phyloP scores from a whole-genome alignment of 2,797 vertebrate species.

The Chaunax sp. region DNA sequence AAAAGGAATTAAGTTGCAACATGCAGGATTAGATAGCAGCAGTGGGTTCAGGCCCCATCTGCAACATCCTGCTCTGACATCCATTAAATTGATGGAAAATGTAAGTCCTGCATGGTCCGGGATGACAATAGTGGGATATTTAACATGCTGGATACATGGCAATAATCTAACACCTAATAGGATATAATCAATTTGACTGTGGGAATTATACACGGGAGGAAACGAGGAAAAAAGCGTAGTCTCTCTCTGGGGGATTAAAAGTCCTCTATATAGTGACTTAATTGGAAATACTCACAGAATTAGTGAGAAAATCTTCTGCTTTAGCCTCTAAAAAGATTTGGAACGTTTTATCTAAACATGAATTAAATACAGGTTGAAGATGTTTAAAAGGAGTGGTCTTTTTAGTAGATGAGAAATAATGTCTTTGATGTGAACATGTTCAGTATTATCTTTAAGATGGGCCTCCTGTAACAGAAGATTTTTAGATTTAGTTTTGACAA shows the following conservation, averaged over 20 bases:
- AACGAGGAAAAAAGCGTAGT: neutral
- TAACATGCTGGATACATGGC: too few species aligned
- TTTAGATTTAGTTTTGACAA: too few species aligned
- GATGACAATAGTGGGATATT: neutral
- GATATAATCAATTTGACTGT: neutral
- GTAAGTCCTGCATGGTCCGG: neutral
- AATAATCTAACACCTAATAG: neutral
- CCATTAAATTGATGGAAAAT: neutral
- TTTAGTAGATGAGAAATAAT: too few species aligned
- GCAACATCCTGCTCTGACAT: neutral
- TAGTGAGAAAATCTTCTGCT: neutral
- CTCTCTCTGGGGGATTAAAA: neutral
- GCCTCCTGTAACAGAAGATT: too few species aligned
- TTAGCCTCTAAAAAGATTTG: neutral
- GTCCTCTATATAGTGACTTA: neutral
- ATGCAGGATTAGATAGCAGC: neutral
- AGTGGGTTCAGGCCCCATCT: neutral
- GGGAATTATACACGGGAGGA: neutral
- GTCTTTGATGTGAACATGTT: too few species aligned
- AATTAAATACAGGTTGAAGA: neutral
- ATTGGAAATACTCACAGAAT: neutral
- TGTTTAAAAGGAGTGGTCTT: too few species aligned
- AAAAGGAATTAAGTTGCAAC: neutral
- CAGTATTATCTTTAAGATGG: too few species aligned
- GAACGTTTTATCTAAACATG: neutral